Conservation (phyloP, 2,113 vertebrate species). For the Coturnix japonica region DNA sequence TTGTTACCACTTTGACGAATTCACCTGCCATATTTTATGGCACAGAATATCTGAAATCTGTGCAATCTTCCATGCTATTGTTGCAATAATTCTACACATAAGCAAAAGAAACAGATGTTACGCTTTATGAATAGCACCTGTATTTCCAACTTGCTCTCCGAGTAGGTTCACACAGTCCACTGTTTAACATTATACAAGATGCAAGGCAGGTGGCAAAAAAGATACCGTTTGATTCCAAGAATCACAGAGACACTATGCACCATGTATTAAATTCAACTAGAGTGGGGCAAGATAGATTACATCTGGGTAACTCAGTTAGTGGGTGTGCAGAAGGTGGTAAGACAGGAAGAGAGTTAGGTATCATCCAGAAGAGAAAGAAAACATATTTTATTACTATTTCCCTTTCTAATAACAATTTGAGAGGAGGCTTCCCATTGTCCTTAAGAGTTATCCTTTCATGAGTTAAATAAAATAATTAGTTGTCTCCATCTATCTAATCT, state of each 20-base stretch:
- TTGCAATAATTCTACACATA: slow-evolving; percentile 29
- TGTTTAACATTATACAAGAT: not conserved
- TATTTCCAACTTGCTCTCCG: not conserved
- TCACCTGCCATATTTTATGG: not conserved
- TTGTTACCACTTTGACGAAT: slow-evolving; percentile 27
- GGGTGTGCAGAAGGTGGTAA: not conserved
- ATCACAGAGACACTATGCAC: not conserved
- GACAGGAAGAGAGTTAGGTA: not conserved
- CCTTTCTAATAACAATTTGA: not conserved
- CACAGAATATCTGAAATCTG: slow-evolving; percentile 37
- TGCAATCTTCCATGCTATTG: not conserved
- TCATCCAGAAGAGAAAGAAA: not conserved
- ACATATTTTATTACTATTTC: not conserved
- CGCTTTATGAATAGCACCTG: not conserved
- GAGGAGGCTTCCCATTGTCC: not conserved
- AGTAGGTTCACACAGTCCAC: not conserved
- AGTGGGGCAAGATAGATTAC: not conserved
- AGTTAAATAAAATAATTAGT: not conserved
- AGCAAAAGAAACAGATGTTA: not conserved
- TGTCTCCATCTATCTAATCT: not conserved
- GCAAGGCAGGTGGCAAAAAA: not conserved
- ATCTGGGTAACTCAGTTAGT: not conserved
- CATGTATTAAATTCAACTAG: not conserved
- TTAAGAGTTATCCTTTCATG: not conserved
- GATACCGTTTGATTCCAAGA: not conserved